Base-by-base conservation (phyloP, 2,888 invertebrate species). In the Amphipoea oculea region DNA sequence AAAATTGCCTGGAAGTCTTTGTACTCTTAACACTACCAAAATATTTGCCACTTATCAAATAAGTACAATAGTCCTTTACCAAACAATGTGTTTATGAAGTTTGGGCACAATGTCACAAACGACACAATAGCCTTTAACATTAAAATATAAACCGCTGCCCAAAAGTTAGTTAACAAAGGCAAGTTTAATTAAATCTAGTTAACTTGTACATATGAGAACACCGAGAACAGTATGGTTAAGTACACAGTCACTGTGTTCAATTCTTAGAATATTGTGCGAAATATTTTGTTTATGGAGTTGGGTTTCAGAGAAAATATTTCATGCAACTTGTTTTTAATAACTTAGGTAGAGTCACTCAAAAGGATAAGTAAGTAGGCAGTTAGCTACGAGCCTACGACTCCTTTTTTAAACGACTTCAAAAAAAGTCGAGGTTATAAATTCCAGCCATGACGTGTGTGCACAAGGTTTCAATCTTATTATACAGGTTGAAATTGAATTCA, bases 161-260 rank as follows among this genome's bases (percentile, higher is more conserved):
- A 66, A 73, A 76, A 77, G 70, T 79, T 84, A 73, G 67, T 79
- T 78, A 81, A 90, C 90, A 86, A 86, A 84, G 81, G 85, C 76
- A 68, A 84, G 74, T 86, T 90, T 88, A 89, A 90, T 89, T 89
- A 88, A 89, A 85, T 84, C 75, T 73, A 77, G 79, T 87, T 80
- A 76, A 83, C 72, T 83, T 67, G 60, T 57, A 73, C 73, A 72
- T 83, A 74, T 70, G 78, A 71, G 71, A 40, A 62, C 40, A 40
- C 6, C 40, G 60, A 40, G 20, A 74, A 84, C 84, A 73, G 78
- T 78, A 51, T 60, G 40, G 54, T 42, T 65, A 60, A 69, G 73
- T 51, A 66, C 36, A 78, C 63, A 71, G 69, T 66, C 45, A 67
- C 29, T 72, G 60, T 48, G 63, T 71, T 68, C 45, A 57, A 62